Base-by-base conservation (phyloP, 2,797 vertebrate species). In the Limnodromus scolopaceus region DNA sequence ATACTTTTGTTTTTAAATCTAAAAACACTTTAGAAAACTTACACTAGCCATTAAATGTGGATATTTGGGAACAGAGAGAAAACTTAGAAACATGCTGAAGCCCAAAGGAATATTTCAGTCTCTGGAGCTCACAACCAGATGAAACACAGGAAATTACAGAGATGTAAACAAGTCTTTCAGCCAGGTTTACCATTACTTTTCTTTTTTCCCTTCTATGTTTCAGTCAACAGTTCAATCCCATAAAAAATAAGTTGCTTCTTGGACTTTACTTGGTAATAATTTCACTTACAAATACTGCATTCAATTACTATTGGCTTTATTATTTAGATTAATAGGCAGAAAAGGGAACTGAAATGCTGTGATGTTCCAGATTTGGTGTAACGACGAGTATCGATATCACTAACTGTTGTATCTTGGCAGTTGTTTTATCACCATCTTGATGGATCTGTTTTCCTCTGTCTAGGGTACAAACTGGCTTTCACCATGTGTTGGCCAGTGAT, bases 61-160 rank as follows among this genome's bases (percentile, higher is more conserved):
- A 8, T 95, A 87, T 91, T 48, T 87, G 71, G 88, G 53, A 94
- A 87, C 51, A 91, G 45, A 77, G 90, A 78, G 75, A 89, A 93
- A 92, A 71, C 30, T 94, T 49, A 93, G 77, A 89, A 93, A 95
- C 64, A 68, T 43, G 4, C 16, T 71, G 92, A 89, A 94, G 24
- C 92, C 64, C 83, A 70, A 43, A 93, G 94, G 94, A 96, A 74
- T 83, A 91, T 49, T 51, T 85, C 38, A 36, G 70, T 87, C 88
- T 91, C 81, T 61, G 64, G 88, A 92, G 95, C 77, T 91, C 88
- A 41, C 71, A 87, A 94, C 68, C 75, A 96, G 93, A 96, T 93
- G 93, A 95, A 97, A 85, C 55, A 93, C 92, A 95, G 96, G 96
- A 96, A 96, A 96, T 96, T 91, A 77, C 74, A 84, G 80, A 92